A percentile compares a stretch with the other conserved stretches of the same genome.
These are phyloP conservation scores for Paradisaea rubra DNA, from an alignment of 2,113 vertebrate genomes.

Conservation along the genomic window DNA sequence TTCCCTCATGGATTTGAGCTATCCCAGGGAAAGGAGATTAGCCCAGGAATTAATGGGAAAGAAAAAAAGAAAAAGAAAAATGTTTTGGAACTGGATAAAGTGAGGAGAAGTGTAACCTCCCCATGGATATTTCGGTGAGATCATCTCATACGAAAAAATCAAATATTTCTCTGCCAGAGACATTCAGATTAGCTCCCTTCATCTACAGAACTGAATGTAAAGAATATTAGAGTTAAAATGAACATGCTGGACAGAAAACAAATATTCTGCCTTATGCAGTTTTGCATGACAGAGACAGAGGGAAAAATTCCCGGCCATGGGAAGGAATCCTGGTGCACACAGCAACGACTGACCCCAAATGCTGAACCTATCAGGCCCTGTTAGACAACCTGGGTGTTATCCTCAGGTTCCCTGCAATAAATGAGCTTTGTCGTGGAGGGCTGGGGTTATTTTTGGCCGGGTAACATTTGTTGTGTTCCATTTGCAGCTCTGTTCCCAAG, in stretches of 20 bases:
- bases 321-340: background rate
- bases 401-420: background rate
- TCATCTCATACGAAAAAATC: background rate
- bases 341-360: background rate
- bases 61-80: background rate
- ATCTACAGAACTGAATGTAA: background rate
- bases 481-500: constrained; percentile 6
- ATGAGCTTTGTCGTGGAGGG: background rate
- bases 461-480: constrained; percentile 25
- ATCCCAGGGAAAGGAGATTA: background rate
- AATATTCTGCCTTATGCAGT: background rate
- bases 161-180: background rate
- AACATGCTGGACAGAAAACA: background rate
- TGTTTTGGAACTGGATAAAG: background rate
- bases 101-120: background rate
- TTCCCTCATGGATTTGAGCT: background rate
- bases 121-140: background rate
- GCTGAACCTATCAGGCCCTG: background rate
- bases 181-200: background rate
- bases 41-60: background rate
- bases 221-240: background rate
- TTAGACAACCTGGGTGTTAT: background rate
- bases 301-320: background rate
- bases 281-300: background rate
- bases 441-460: constrained; percentile 47